Conservation (phyloP, 2,888 invertebrate species). For the Sericinus montela region DNA sequence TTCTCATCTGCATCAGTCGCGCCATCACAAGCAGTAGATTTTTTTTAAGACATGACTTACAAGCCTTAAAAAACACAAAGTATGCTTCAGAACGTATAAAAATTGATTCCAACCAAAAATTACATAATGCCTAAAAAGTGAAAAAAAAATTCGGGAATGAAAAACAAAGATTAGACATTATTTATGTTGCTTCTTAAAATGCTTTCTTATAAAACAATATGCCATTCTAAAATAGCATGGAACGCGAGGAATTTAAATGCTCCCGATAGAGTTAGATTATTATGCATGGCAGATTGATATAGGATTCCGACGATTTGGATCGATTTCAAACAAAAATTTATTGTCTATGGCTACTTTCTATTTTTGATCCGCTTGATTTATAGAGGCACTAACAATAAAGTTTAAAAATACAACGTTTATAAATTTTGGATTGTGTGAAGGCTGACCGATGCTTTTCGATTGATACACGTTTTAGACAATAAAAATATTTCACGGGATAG, state of each 20-base stretch:
- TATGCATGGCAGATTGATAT: constrained; percentile 18
- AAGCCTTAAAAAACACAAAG: too few relatives aligned
- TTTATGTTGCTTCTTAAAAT: too few relatives aligned
- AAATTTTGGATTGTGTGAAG: constrained; percentile 6
- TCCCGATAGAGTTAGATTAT: constrained; percentile 14
- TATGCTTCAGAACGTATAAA: too few relatives aligned
- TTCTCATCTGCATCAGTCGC: too few relatives aligned
- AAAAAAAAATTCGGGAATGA: too few relatives aligned
- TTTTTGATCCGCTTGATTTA: constrained; percentile 16
- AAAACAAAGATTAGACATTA: too few relatives aligned
- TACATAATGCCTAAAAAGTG: background rate
- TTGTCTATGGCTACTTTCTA: constrained; percentile 15
- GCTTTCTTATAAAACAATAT: background rate
- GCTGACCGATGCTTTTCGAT: background rate
- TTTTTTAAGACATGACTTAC: too few relatives aligned
- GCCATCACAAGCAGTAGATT: too few relatives aligned
- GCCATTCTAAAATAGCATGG: constrained; percentile 12
- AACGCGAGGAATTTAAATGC: constrained; percentile 5
- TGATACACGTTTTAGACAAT: constrained; percentile 2
- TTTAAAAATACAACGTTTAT: constrained; percentile 6
- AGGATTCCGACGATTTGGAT: constrained; percentile 11
- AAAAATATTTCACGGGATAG: background rate
- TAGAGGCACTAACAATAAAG: constrained; percentile 7
- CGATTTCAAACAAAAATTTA: constrained; percentile 18
- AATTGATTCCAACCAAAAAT: too few relatives aligned